A percentile compares a stretch with the other conserved stretches of the same genome.
phyloP scores from a whole-genome alignment of 1,140 invertebrate genomes.

The Melitaea cinxia region DNA sequence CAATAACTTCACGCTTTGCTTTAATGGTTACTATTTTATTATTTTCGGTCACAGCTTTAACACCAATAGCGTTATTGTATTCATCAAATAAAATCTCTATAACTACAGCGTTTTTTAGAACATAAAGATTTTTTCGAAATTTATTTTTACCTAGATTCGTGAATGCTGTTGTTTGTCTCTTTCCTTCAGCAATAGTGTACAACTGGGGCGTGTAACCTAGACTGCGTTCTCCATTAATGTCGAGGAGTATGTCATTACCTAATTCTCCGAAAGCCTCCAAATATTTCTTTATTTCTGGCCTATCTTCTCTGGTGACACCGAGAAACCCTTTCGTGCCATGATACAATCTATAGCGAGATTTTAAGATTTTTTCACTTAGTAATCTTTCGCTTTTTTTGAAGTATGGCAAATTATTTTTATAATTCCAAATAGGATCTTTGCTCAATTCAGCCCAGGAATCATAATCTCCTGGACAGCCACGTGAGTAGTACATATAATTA shows the following conservation, averaged over 20 bases:
- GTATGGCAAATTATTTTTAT: conserved; percentile 53
- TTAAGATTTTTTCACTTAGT: conserved; percentile 29
- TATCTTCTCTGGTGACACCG: conserved; percentile 35
- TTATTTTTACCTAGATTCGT: conserved; percentile 81
- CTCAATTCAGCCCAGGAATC: conserved; percentile 84
- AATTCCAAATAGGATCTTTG: conserved; percentile 86
- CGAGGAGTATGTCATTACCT: conserved; percentile 56
- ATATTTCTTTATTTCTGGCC: conserved; percentile 27
- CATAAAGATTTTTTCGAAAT: conserved; percentile 79
- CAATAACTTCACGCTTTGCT: conserved; percentile 81
- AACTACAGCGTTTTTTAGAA: conserved; percentile 71
- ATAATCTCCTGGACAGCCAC: conserved; percentile 88
- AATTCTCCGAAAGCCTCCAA: conserved; percentile 44
- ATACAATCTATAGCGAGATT: conserved; percentile 26
- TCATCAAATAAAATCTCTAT: conserved; percentile 62
- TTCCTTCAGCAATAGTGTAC: conserved; percentile 87
- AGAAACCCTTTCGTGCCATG: conserved; percentile 47
- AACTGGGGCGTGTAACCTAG: conserved; percentile 85
- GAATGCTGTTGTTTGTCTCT: conserved; percentile 82
- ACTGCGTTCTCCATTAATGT: conserved; percentile 87
- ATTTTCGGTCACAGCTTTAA: conserved; percentile 61
- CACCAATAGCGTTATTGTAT: conserved; percentile 78
- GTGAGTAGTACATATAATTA: conserved; percentile 87
- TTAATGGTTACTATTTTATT: conserved; percentile 59
- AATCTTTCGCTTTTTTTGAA: conserved; percentile 52